A percentile compares a stretch with the other conserved stretches of the same genome.
These are phyloP conservation scores for Melanchra persicariae DNA, from an alignment of 2,888 invertebrate genomes.

Conservation along the genomic window DNA sequence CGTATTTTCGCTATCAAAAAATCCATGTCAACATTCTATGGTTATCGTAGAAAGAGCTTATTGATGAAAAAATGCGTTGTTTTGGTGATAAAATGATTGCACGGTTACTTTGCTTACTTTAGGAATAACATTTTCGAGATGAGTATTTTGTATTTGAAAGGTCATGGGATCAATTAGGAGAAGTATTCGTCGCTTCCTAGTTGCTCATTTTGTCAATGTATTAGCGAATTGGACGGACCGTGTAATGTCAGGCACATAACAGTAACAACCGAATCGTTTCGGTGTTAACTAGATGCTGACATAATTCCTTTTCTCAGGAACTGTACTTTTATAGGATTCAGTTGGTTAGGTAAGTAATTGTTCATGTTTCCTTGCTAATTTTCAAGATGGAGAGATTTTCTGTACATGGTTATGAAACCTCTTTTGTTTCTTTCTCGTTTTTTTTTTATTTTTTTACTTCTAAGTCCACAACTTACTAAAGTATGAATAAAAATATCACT, in stretches of 20 bases:
- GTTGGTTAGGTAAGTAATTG: constrained; percentile 1
- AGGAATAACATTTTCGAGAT: constrained; percentile 1
- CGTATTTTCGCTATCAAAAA: constrained; percentile 62
- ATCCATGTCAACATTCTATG: constrained; percentile 73
- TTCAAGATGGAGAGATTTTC: not conserved
- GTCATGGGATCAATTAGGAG: constrained; percentile 46
- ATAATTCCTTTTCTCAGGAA: constrained; percentile 28
- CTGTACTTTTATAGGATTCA: constrained; percentile 8
- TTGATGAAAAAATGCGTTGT: constrained; percentile 58
- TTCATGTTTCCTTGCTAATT: constrained; percentile 2
- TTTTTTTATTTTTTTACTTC: not conserved
- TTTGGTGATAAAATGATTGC: constrained; percentile 53
- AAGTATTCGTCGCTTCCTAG: constrained; percentile 50
- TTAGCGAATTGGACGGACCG: constrained; percentile 48
- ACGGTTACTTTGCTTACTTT: constrained; percentile 21
- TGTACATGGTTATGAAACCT: not conserved
- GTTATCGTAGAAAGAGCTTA: constrained; percentile 77
- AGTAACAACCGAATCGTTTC: constrained; percentile 56
- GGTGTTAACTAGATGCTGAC: constrained; percentile 50
- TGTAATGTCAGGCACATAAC: constrained; percentile 60
- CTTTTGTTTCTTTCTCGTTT: not conserved
- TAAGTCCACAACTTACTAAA: not conserved
- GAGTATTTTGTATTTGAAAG: constrained; percentile 30
- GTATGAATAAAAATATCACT: not conserved
- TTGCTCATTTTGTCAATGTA: constrained; percentile 45